A percentile compares a stretch with the other conserved stretches of the same genome.
phyloP scores from a whole-genome alignment of 2,797 vertebrate genomes.

The Hipposideros larvatus region DNA sequence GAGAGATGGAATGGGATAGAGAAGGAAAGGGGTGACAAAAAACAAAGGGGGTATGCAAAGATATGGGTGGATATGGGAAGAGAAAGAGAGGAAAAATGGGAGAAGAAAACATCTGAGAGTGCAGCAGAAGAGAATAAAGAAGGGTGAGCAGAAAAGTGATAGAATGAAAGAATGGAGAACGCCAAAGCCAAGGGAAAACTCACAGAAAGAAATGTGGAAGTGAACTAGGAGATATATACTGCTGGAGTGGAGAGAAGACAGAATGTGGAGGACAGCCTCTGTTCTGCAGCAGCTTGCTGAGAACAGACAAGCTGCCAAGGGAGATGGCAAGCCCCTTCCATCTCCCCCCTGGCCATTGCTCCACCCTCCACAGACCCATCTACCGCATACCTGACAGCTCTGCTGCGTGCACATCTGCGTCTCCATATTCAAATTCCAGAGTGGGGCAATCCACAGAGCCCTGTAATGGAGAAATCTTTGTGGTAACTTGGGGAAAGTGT shows the following conservation, averaged over 20 bases:
- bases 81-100: not conserved
- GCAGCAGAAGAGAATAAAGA: slow-evolving; percentile 21
- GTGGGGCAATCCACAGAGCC: slow-evolving; percentile 96
- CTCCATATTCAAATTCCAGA: slow-evolving; percentile 96
- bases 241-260: not conserved
- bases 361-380: not conserved
- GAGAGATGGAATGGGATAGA: not conserved
- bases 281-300: not conserved
- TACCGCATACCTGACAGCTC: slow-evolving; percentile 93
- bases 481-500: not conserved
- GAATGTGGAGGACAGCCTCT: not conserved
- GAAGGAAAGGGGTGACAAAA: not conserved
- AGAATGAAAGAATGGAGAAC: slow-evolving; percentile 16
- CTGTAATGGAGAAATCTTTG: slow-evolving; percentile 84
- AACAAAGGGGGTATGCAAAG: slow-evolving; percentile 13
- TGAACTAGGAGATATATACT: not conserved
- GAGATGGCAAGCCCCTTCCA: not conserved
- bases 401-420: slow-evolving; percentile 90
- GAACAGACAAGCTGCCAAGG: not conserved
- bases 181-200: not conserved
- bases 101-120: slow-evolving; percentile 34
- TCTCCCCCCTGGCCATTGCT: not conserved
- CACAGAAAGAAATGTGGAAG: not conserved
- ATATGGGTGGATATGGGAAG: not conserved
- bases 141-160: not conserved